Base-by-base conservation (phyloP, 2,113 vertebrate species). In the Pungitius pungitius region DNA sequence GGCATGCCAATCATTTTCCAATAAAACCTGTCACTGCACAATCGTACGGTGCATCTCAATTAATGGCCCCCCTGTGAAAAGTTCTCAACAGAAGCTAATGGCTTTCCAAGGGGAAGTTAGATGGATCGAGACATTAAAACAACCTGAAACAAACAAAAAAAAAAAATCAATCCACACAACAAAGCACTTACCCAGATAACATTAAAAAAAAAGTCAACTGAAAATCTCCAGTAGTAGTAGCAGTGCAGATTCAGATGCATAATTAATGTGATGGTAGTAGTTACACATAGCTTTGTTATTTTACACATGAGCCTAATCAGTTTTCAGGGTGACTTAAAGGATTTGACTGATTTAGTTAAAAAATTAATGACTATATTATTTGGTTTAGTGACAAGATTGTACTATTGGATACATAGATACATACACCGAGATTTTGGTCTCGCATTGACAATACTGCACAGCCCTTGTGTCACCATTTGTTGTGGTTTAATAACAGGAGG, bases 1-100 rank as follows among this genome's bases (percentile, higher is more conserved):
- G 30, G 20, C 60, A 77, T 69, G 79, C 51, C 74, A 77, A 42
- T 78, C 54, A 69, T 64, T 83, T 69, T 79, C 58, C 80, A 74
- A 81, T 82, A 72, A 76, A 75, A n/a, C 49, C 63, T 71, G 75
- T 67, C 62, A 14, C 49, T 64, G 45, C 57, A 49, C 45, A 77
- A 37, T 69, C 49, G 69, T 18, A 51, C 8, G n/a, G 58, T 49
- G n/a, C 22, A 56, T 70, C 72, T 72, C 61, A 67, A 75, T 78
- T 76, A 79, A 74, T 69, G 58, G 26, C 58, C 20, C 47, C n/a
- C 14, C 55, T 57, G 63, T 58, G 54, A 78, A 70, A 78, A 63
- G 68, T 76, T 82, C 42, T 47, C 33, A 5, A 57, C 47, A 52
- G 69, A n/a, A 49, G 65, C n/a, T 66, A 68, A 78, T 24, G 35